phyloP scores from a whole-genome alignment of 2,113 vertebrate species.

The Anolis carolinensis region DNA sequence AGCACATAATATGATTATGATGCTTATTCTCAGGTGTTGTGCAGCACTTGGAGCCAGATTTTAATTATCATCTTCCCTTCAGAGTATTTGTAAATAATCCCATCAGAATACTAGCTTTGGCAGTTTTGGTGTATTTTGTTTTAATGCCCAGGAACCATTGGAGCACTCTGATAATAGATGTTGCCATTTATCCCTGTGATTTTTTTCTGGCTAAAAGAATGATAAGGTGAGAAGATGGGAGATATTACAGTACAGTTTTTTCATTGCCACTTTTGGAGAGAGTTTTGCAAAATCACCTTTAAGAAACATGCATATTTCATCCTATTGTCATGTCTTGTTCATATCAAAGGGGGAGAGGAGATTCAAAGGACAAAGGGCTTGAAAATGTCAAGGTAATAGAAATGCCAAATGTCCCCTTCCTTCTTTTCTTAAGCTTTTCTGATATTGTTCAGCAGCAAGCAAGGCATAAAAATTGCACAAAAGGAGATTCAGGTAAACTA shows the following conservation, averaged over 20 bases:
- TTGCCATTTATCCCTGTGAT: not conserved
- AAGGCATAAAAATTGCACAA: not conserved
- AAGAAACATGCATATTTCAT: not conserved
- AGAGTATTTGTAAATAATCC: conserved; percentile 14
- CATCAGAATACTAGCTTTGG: not conserved
- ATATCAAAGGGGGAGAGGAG: conserved; percentile 3
- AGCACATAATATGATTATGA: not conserved
- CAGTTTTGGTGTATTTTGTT: conserved; percentile 24
- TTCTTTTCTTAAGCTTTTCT: conserved; percentile 30
- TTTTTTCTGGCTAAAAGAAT: conserved; percentile 1
- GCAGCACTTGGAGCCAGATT: not conserved
- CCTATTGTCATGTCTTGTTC: conserved; percentile 7
- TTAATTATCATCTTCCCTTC: conserved; percentile 4
- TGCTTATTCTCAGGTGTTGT: not conserved
- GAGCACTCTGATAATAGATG: not conserved
- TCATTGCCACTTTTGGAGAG: conserved; percentile 32
- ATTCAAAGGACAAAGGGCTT: conserved; percentile 29
- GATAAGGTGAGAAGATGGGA: not conserved
- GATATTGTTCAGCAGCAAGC: not conserved
- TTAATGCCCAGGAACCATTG: not conserved
- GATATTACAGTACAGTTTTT: not conserved
- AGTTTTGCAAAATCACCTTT: conserved; percentile 25
- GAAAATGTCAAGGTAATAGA: conserved; percentile 46
- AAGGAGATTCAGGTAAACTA: not conserved
- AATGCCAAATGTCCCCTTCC: conserved; percentile 23